Conservation (phyloP, 2,888 invertebrate genomes). For the Leptopilina syphax region DNA sequence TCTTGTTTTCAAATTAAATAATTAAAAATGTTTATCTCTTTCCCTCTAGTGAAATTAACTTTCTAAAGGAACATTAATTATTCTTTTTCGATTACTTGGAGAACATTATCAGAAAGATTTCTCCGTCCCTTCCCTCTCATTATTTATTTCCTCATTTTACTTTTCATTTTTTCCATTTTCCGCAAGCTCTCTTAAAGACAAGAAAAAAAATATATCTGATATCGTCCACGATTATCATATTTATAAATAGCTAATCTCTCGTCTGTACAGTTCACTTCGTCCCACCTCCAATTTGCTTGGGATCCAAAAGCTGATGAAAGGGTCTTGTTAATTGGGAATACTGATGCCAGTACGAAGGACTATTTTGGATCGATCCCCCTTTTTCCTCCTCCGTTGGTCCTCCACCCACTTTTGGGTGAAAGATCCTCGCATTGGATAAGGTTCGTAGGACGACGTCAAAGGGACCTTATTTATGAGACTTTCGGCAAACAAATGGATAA, state of each 20-base stretch:
- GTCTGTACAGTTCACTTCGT: conserved; percentile 50
- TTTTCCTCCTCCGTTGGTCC: conserved; percentile 57
- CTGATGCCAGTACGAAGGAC: conserved; percentile 67
- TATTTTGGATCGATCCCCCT: conserved; percentile 67
- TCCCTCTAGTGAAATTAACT: neutral
- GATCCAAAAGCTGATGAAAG: conserved; percentile 67
- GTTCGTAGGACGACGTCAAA: conserved; percentile 72
- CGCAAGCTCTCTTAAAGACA: neutral
- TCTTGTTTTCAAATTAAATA: neutral
- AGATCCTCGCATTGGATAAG: conserved; percentile 69
- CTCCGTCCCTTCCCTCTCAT: neutral
- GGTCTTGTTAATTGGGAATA: conserved; percentile 73
- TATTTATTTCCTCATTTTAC: neutral
- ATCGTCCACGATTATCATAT: conserved; percentile 37
- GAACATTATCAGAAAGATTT: conserved; percentile 17
- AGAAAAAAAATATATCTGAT: neutral
- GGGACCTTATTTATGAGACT: conserved; percentile 76
- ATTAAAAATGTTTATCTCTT: conserved; percentile 10
- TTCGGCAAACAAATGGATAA: conserved; percentile 76
- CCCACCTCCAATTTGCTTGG: conserved; percentile 56
- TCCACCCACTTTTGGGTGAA: conserved; percentile 54
- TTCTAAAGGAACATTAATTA: conserved; percentile 14
- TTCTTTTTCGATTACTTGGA: conserved; percentile 14
- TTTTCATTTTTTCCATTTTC: neutral
- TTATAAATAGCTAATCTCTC: conserved; percentile 52